A percentile compares a stretch with the other conserved stretches of the same genome.
Evolutionary conservation across 2,113 vertebrate genomes (phyloP).

Genomic region (Sturnus vulgaris): DNA sequence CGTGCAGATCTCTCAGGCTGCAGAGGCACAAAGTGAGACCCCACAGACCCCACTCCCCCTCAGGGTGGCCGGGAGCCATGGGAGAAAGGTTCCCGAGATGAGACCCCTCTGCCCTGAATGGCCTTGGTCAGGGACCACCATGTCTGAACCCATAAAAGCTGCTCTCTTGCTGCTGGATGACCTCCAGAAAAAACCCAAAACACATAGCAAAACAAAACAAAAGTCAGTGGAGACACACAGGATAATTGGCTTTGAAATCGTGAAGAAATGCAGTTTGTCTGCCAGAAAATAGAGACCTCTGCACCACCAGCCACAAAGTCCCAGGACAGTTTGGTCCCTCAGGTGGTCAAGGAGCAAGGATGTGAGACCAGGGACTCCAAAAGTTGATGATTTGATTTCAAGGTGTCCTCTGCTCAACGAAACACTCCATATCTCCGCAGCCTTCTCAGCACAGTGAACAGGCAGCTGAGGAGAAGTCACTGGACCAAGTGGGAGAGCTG

Average conservation of each 20-base stretch:
- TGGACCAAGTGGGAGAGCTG: neutral
- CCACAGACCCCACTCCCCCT: accelerated
- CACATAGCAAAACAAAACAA: neutral
- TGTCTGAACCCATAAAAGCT: neutral
- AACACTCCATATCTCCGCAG: accelerated
- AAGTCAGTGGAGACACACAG: neutral
- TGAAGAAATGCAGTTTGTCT: neutral
- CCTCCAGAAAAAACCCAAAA: neutral
- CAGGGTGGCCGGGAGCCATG: accelerated
- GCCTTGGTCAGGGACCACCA: neutral
- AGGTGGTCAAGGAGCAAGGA: accelerated
- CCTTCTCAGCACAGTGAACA: neutral
- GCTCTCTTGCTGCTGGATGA: neutral
- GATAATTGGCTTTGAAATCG: neutral
- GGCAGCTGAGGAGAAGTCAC: neutral
- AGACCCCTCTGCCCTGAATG: neutral
- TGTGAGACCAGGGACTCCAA: neutral
- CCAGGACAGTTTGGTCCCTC: neutral
- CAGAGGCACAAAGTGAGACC: accelerated
- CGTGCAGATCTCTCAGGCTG: accelerated
- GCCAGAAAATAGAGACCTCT: neutral
- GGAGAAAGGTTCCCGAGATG: neutral
- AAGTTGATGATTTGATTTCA: neutral
- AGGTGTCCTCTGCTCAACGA: neutral
- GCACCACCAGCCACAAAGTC: neutral